Evolutionary conservation across 2,888 invertebrate genomes (phyloP).

Genomic region (Sclerodermus sp.): DNA sequence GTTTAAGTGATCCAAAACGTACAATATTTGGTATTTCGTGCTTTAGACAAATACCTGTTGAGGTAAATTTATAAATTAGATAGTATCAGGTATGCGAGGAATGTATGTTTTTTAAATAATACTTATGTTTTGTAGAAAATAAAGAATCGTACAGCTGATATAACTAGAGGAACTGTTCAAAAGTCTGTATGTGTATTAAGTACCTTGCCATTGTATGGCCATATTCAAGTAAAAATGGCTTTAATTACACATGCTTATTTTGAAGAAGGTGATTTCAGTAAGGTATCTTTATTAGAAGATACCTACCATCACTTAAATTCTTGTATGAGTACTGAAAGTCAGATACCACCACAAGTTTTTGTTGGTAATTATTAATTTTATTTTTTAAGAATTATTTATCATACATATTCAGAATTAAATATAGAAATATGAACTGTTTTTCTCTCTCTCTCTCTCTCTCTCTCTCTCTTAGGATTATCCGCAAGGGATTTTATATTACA

Average conservation of each 20-base stretch:
- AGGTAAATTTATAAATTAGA: constrained; percentile 62
- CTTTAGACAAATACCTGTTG: constrained; percentile 94
- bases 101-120: background rate
- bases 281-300: constrained; percentile 84
- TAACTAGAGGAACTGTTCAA: constrained; percentile 96
- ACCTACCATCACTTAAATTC: constrained; percentile 90
- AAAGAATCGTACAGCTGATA: constrained; percentile 88
- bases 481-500: constrained; percentile 77
- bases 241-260: constrained; percentile 97
- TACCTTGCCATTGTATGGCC: constrained; percentile 87
- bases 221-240: constrained; percentile 92
- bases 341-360: constrained; percentile 67
- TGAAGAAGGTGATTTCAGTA: constrained; percentile 89
- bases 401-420: background rate
- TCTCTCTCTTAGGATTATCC: constrained; percentile 74
- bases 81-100: background rate
- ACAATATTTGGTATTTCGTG: constrained; percentile 97
- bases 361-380: constrained; percentile 62
- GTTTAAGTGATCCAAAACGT: constrained; percentile 77
- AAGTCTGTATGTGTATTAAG: constrained; percentile 97
- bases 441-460: too few species aligned
- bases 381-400: background rate
- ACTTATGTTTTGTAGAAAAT: constrained; percentile 69
- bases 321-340: constrained; percentile 68
- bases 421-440: too few species aligned